Percentiles rank a stretch among this genome's conserved stretches.
phyloP scores from a whole-genome alignment of 2,113 vertebrate species.

The Ptychochromis oligacanthus region DNA sequence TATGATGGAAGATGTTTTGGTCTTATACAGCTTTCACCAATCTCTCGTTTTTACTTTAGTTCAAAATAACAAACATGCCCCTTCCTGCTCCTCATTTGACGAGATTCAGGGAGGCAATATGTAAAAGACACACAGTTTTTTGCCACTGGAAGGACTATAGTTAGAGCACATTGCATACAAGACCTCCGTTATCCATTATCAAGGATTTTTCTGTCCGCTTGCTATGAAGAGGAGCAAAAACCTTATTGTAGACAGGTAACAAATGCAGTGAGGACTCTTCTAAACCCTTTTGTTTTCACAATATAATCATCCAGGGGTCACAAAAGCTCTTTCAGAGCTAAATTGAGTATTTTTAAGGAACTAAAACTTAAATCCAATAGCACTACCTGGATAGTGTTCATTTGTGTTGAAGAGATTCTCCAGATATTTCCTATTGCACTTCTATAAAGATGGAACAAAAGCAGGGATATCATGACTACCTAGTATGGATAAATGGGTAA shows the following conservation, averaged over 20 bases:
- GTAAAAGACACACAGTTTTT: no score
- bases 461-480: neutral
- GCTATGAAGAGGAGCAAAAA: neutral
- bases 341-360: neutral
- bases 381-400: neutral
- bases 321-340: neutral
- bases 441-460: neutral
- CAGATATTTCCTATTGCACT: neutral
- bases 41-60: neutral
- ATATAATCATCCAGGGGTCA: no score
- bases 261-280: no score
- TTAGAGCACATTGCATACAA: neutral
- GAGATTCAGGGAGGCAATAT: no score
- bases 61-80: neutral
- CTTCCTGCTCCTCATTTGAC: no score
- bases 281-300: no score
- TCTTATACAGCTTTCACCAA: neutral
- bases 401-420: neutral
- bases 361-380: neutral
- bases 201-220: accelerated
- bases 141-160: no score
- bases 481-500: neutral
- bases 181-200: neutral
- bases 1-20: constrained; percentile 17
- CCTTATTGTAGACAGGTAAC: neutral